phyloP scores from a whole-genome alignment of 2,888 invertebrate genomes.

The Mantis religiosa region DNA sequence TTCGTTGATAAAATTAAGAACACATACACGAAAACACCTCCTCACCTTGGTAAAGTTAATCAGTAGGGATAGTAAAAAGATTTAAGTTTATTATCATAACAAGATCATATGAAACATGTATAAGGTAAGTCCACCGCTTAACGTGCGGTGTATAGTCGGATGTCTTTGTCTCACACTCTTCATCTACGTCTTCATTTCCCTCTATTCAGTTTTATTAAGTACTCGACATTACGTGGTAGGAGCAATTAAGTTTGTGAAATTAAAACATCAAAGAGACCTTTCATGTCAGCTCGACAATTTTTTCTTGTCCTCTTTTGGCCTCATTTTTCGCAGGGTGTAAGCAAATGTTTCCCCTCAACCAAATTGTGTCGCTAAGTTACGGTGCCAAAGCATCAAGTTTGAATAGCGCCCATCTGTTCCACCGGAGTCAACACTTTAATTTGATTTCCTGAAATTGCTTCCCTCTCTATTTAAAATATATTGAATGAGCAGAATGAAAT shows the following conservation, averaged over 20 bases:
- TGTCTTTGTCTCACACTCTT: not conserved
- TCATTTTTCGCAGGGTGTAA: not conserved
- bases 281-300: not conserved
- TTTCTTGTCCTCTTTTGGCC: not conserved
- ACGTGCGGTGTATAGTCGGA: not conserved
- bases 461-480: not conserved
- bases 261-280: constrained; percentile 5
- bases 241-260: constrained; percentile 13
- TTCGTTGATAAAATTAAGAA: too few species aligned
- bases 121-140: too few species aligned
- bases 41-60: too few species aligned
- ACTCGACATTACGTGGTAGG: not conserved
- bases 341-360: not conserved
- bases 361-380: not conserved
- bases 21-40: too few species aligned
- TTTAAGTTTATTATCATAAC: too few species aligned
- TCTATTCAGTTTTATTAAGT: not conserved
- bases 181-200: not conserved
- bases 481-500: not conserved
- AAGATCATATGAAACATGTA: too few species aligned
- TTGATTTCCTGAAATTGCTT: not conserved
- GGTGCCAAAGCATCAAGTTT: not conserved
- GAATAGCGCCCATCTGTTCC: not conserved
- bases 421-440: not conserved
- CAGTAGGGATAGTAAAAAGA: too few species aligned